These are phyloP conservation scores for Platyura marginata DNA, from an alignment of 1,140 invertebrate genomes.

Conservation along the genomic window DNA sequence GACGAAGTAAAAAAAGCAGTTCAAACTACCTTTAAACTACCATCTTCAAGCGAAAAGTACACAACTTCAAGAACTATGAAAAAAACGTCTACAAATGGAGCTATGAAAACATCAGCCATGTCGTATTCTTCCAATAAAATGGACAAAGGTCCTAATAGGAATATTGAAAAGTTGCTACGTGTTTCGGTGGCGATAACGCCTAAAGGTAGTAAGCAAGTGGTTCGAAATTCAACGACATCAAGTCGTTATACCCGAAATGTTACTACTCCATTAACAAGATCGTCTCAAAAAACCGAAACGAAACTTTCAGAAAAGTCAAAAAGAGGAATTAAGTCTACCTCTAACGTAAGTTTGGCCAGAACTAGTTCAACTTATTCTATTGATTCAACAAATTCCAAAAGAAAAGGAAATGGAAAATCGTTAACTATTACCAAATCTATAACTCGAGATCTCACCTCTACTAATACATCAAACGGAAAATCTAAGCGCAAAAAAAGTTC, in stretches of 20 bases:
- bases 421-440: constrained; percentile 4
- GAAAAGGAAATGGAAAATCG: constrained; percentile 6
- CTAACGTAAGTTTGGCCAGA: constrained; percentile 16
- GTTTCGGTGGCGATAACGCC: constrained; percentile 26
- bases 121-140: constrained; percentile 2
- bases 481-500: background rate
- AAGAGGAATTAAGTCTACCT: constrained; percentile 9
- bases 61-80: background rate
- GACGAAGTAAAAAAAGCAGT: constrained; percentile 36
- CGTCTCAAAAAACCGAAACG: background rate
- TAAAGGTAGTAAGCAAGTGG: constrained; percentile 26
- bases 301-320: background rate
- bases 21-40: constrained; percentile 21
- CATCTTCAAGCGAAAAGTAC: background rate
- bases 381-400: constrained; percentile 11
- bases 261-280: background rate
- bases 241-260: background rate
- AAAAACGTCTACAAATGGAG: background rate
- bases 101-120: background rate
- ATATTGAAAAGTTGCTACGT: constrained; percentile 27
- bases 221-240: background rate
- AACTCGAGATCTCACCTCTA: background rate
- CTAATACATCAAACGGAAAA: background rate
- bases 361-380: constrained; percentile 23
- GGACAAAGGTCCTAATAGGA: constrained; percentile 12